Base-by-base conservation (phyloP, 2,797 vertebrate genomes). In the Petrocephalus schoutedeni region DNA sequence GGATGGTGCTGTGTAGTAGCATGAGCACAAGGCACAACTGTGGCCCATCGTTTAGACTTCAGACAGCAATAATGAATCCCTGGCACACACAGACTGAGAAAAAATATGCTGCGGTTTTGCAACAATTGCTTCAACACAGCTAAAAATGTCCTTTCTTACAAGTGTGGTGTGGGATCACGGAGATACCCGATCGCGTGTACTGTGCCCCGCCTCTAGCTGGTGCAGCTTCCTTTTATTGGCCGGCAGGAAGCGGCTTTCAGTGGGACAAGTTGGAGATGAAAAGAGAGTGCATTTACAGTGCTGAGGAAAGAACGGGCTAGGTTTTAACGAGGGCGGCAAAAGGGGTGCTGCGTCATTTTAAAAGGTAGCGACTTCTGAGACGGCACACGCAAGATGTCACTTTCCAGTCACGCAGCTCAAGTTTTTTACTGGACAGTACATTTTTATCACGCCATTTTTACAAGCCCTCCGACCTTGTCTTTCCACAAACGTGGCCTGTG, bases 21-120 rank as follows among this genome's bases (percentile, higher is more conserved):
- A 8, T 36, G 32, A 32, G 3, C 93, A 94, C 92, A 93, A 95
- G 93, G 91, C 94, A 91, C 89, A 59, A 89, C 91, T 89, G 90
- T 92, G 92, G 92, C 93, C 91, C 94, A 92, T 94, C 93, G 92
- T 94, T 90, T 92, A 93, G 91, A 91, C 94, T 96, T 94, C 94
- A 94, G 94, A 93, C 93, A 90, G 93, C 91, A 92, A 91, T 90
- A 94, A 94, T 94, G 94, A 95, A 91, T 95, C 93, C 95, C 92
- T 23, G 41, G 89, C 91, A 90, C 87, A 90, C 53, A 87, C 88
- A 90, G 90, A 88, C 59, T 88, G n/a, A n/a, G 41, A 84, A 89
- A 91, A 87, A 87, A 90, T 45, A n/a, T 64, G 85, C 91, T 92
- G 92, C 89, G 94, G 94, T 94, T 89, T 86, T 92, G 90, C 87